A percentile compares a stretch with the other conserved stretches of the same genome.
These are phyloP conservation scores for Syrrhaptes paradoxus DNA, from an alignment of 2,113 vertebrate species.

Conservation along the genomic window DNA sequence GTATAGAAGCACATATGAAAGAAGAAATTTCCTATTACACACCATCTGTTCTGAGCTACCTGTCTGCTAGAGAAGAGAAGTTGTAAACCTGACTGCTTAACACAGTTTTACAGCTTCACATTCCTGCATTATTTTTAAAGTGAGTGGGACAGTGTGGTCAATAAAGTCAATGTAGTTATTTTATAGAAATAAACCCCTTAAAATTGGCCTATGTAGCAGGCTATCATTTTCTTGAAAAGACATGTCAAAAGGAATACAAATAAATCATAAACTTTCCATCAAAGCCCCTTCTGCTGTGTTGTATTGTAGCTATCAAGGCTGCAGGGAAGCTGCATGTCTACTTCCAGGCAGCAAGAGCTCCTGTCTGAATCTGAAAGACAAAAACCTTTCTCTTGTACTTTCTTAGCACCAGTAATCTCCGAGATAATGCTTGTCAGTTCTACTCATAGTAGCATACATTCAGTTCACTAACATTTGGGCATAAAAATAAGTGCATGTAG, in stretches of 20 bases:
- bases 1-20: not conserved
- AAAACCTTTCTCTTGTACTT: not conserved
- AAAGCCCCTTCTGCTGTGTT: not conserved
- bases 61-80: not conserved
- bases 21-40: not conserved
- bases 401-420: not conserved
- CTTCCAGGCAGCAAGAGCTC: not conserved
- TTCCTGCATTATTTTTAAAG: not conserved
- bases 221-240: not conserved
- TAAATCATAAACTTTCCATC: not conserved
- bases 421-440: not conserved
- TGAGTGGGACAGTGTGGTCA: not conserved
- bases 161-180: not conserved
- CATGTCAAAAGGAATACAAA: not conserved
- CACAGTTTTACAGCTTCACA: not conserved
- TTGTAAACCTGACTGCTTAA: not conserved
- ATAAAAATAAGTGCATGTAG: not conserved
- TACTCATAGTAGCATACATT: not conserved
- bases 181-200: not conserved
- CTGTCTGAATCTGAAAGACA: not conserved
- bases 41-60: not conserved
- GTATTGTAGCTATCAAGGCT: not conserved
- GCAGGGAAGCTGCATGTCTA: not conserved
- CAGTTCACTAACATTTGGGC: not conserved
- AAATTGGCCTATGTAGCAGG: not conserved